These are phyloP conservation scores for Heterodera schachtii DNA, from an alignment of 1,140 invertebrate species.

Conservation along the genomic window DNA sequence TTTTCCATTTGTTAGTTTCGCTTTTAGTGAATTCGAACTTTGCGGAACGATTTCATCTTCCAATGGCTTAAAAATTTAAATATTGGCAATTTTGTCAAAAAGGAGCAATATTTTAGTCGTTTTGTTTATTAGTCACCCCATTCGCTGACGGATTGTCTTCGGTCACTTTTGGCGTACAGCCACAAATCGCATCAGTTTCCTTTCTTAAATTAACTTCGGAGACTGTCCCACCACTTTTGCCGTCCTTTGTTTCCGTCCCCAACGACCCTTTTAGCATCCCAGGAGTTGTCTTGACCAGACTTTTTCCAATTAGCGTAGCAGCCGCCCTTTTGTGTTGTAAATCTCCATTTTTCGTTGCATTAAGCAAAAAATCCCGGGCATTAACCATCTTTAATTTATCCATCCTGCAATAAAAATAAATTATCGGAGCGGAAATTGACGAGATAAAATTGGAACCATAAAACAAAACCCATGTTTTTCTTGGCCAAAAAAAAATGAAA, in stretches of 20 bases:
- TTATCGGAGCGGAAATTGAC: no score
- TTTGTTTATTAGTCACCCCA: not conserved
- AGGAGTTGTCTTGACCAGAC: not conserved
- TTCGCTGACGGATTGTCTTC: not conserved
- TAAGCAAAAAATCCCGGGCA: not conserved
- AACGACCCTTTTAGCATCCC: not conserved
- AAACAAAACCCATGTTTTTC: no score
- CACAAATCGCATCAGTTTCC: not conserved
- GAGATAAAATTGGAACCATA: no score
- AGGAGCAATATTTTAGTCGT: no score
- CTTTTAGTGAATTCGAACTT: not conserved
- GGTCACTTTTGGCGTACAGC: not conserved
- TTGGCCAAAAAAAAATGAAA: no score
- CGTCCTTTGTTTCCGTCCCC: not conserved
- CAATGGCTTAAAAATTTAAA: not conserved
- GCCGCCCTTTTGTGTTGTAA: not conserved
- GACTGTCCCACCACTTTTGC: not conserved
- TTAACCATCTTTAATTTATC: not conserved
- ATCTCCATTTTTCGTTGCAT: not conserved
- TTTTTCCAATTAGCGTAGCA: not conserved
- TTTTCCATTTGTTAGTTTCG: slow-evolving; percentile 2
- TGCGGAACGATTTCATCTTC: not conserved
- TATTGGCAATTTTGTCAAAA: no score
- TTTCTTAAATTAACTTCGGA: not conserved
- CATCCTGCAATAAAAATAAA: no score